Base-by-base conservation (phyloP, 2,113 vertebrate species). In the Anhinga rufa region DNA sequence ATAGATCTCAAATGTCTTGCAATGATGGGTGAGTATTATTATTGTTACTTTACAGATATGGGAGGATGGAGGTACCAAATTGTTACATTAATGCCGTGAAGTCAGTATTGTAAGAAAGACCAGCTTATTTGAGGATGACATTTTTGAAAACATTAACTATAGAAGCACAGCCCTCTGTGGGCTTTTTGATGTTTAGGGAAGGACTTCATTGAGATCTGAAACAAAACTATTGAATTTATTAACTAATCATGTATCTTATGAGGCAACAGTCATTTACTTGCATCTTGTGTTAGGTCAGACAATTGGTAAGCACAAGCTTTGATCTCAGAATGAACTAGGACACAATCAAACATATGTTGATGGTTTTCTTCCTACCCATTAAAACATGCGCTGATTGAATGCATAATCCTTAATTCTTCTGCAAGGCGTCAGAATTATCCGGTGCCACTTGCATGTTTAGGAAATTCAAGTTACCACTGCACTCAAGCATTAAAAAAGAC, bases 261-360 rank as follows among this genome's bases (percentile, higher is more conserved):
- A 77, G 57, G 75, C 57, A 79, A 44, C 46, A 62, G 49, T 75
- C 81, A 87, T 83, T 91, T 71, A 66, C 76, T 44, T 40, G n/a
- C n/a, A 79, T 61, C 79, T 92, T 86, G 68, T 36, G 74, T 95
- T 52, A 90, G 28, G 75, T 84, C 77, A 94, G 72, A 49, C 55
- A 88, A 87, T 40, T 79, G 51, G 44, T 61, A 86, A 87, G 66
- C 49, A 80, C 55, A 54, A 81, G 36, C 40, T 91, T 97, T 97
- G 97, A 86, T 98, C 98, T 98, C 97, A 98, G 98, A 98, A 98
- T 98, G 97, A 97, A 91, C 89, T 57, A 71, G 94, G 95, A 95
- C 79, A 96, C 69, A 93, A 40, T 82, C 90, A 95, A 88, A 94
- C 92, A 92, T 49, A 82, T 78, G 65, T 71, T 66, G 92, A 94